These are phyloP conservation scores for Cosmia trapezina DNA, from an alignment of 2,888 invertebrate species.

Conservation along the genomic window DNA sequence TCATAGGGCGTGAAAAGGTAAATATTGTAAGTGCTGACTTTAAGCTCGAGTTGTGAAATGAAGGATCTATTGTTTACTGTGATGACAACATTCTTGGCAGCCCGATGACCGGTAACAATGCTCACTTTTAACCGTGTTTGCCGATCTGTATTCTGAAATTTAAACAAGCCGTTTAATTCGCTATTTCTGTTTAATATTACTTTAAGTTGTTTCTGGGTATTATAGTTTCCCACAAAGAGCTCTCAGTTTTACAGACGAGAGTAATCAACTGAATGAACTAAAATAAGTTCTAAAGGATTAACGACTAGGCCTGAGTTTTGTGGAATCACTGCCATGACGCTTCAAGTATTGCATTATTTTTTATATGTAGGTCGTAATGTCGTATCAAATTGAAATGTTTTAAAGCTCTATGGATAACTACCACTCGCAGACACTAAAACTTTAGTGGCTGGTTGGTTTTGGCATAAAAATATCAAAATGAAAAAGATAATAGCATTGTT, in stretches of 20 bases:
- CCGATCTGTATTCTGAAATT: conserved; percentile 13
- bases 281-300: not conserved
- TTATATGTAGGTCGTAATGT: not conserved
- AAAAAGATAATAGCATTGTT: conserved; percentile 26
- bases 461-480: conserved; percentile 19
- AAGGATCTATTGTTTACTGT: conserved; percentile 38
- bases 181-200: conserved; percentile 7
- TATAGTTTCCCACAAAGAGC: conserved; percentile 1
- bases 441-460: conserved; percentile 9
- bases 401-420: not conserved
- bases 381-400: conserved; percentile 4
- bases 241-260: not conserved
- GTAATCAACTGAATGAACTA: not conserved
- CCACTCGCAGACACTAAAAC: conserved; percentile 9
- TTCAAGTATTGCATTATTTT: not conserved
- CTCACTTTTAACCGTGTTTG: conserved; percentile 32
- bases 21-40: conserved; percentile 35
- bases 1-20: conserved; percentile 4
- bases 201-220: conserved; percentile 7
- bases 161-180: conserved; percentile 5
- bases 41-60: conserved; percentile 37
- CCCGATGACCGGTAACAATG: conserved; percentile 18
- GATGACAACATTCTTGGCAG: conserved; percentile 51
- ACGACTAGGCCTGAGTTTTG: not conserved
- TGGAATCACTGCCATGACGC: not conserved